Evolutionary conservation across 2,888 invertebrate species (phyloP).

Genomic region (Pilophorus perplexus): DNA sequence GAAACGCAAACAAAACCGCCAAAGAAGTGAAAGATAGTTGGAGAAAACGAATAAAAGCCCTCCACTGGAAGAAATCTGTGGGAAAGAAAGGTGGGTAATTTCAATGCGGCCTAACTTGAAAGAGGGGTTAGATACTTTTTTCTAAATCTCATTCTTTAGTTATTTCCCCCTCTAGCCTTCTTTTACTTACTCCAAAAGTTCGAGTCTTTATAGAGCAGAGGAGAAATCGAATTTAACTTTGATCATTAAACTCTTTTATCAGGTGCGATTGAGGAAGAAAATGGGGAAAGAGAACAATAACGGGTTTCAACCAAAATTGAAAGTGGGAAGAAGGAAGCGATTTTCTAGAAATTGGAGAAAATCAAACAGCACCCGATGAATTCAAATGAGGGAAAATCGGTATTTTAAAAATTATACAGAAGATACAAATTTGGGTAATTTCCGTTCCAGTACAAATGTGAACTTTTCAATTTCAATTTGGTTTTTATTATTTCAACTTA

Average conservation of each 20-base stretch:
- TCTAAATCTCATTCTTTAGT: background rate
- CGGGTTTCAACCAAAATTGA: background rate
- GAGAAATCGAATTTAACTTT: conserved; percentile 21
- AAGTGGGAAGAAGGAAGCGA: background rate
- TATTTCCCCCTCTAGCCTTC: too few species aligned
- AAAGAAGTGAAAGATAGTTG: conserved; percentile 1
- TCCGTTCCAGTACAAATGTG: too few species aligned
- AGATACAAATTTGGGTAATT: too few species aligned
- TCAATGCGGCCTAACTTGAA: background rate
- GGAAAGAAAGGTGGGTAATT: conserved; percentile 9
- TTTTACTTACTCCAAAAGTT: conserved; percentile 2
- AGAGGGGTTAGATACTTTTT: too few species aligned
- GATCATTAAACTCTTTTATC: conserved; percentile 27
- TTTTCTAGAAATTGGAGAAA: background rate
- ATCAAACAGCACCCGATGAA: too few species aligned
- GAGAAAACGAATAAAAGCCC: background rate
- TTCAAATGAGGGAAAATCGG: too few species aligned
- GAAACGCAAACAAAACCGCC: conserved; percentile 17
- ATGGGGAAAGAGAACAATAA: background rate
- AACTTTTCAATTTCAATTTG: too few species aligned
- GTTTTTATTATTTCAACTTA: too few species aligned
- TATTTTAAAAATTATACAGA: too few species aligned
- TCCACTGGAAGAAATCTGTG: background rate
- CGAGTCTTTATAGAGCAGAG: conserved; percentile 2
- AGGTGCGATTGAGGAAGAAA: background rate